Evolutionary conservation across 2,888 invertebrate genomes (phyloP).

Genomic region (Synergus umbraculus): DNA sequence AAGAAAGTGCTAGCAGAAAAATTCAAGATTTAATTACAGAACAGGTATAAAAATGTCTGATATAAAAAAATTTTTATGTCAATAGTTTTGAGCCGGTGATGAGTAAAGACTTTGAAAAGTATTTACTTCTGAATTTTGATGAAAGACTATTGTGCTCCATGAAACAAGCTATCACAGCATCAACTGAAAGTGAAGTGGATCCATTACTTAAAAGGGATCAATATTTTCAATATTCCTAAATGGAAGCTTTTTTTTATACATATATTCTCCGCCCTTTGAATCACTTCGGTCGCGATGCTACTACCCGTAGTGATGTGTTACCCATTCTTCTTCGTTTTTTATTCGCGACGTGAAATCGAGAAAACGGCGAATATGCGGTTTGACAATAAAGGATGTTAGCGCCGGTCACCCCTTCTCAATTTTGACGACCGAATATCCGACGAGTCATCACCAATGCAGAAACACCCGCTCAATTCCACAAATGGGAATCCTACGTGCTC

Average conservation of each 20-base stretch:
- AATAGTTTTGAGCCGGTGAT: too few relatives aligned
- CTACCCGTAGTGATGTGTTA: slow-evolving; percentile 46
- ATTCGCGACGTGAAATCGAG: slow-evolving; percentile 46
- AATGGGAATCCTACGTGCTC: slow-evolving; percentile 63
- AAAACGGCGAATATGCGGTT: slow-evolving; percentile 51
- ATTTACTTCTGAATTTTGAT: background rate
- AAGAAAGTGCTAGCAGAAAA: background rate
- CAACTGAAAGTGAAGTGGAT: slow-evolving; percentile 34
- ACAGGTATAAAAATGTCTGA: slow-evolving; percentile 30
- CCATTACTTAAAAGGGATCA: slow-evolving; percentile 67
- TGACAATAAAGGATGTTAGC: slow-evolving; percentile 54
- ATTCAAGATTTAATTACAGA: background rate
- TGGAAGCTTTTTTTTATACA: slow-evolving; percentile 56
- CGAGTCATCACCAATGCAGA: slow-evolving; percentile 38
- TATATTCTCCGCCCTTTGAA: slow-evolving; percentile 27
- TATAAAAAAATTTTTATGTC: too few relatives aligned
- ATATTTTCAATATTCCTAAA: slow-evolving; percentile 71
- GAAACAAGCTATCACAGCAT: slow-evolving; percentile 45
- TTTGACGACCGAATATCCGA: slow-evolving; percentile 55
- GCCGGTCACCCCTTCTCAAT: slow-evolving; percentile 58
- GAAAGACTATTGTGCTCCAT: slow-evolving; percentile 17
- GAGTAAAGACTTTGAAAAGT: too few relatives aligned
- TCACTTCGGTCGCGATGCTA: slow-evolving; percentile 47
- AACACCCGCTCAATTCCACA: slow-evolving; percentile 60
- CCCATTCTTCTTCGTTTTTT: slow-evolving; percentile 48